Evolutionary conservation across 2,888 invertebrate species (phyloP), one percentile per base, ranked within the genome.

Genomic region (Cheilosia variabilis): DNA sequence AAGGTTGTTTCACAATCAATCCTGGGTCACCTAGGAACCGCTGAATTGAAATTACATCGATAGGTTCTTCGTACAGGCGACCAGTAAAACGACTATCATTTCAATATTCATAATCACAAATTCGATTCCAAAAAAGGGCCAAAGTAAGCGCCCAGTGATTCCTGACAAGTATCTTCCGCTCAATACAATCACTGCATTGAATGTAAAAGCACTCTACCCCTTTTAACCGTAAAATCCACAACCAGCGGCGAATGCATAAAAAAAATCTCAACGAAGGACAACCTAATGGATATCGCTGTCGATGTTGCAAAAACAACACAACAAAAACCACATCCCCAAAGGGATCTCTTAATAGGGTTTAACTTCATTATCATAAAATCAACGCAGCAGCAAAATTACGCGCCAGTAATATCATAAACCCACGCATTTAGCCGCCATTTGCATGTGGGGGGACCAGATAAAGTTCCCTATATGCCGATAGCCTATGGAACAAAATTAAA

Each of bases 361-460:
- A 80, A 86, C 80, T 86, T 80, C 75, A 80, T 86, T 86, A 80
- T 62, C 80, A 86, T 80, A 80, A 86, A 86, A 80, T 80, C 84
- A 84, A 66, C 75, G 84, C 75, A 75, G 52, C 66, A 66, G 52
- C 66, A 66, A 76, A 80, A 52, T 71, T 66, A 76, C 71, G 80
- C 76, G 80, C 76, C 80, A 72, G 80, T 86, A 86, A 86, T 86
- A 66, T 71, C 66, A 80, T 84, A 80, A 84, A 65, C 69, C 80
- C 75, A 72, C 71, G 75, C 75, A 72, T 86, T 80, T 71, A 71
- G 75, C 60, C 60, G 66, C 50, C 50, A 69, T 63, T 75, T 86
- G 65, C 71, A 71, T 60, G 41, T 24, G 6, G 22, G 5, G 9
- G 13, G n/a, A 1, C 4, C 19, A 15, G 7, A 17, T 9, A 7